Conservation (phyloP, 2,888 invertebrate genomes). For the Crioceris asparagi region DNA sequence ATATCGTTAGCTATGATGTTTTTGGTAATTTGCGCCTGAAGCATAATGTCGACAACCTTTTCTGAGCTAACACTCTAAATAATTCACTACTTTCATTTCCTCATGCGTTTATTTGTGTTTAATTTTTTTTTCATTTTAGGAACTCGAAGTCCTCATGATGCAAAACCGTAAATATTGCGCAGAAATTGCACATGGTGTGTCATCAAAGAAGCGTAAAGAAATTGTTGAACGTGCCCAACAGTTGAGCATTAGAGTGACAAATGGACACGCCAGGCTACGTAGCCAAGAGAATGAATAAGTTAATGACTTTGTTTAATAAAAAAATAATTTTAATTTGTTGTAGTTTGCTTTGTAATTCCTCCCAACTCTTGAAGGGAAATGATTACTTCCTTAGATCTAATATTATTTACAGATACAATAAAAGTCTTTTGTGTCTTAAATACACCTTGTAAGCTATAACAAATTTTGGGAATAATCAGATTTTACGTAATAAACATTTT, state of each 20-base stretch:
- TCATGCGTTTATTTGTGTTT: background rate
- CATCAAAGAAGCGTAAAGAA: conserved; percentile 91
- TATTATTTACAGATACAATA: no score
- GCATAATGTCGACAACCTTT: conserved; percentile 28
- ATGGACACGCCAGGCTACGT: conserved; percentile 90
- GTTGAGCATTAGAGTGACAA: conserved; percentile 89
- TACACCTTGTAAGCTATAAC: no score
- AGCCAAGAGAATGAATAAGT: conserved; percentile 97
- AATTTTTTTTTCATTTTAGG: conserved; percentile 42
- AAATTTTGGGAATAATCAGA: no score
- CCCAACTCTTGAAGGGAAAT: no score
- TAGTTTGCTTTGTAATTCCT: no score
- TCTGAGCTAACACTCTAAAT: conserved; percentile 9
- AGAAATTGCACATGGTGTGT: conserved; percentile 95
- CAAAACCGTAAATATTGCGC: conserved; percentile 96
- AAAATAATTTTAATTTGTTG: no score
- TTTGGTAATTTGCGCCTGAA: conserved; percentile 40
- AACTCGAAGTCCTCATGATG: conserved; percentile 97
- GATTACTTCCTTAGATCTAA: no score
- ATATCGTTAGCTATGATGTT: conserved; percentile 27
- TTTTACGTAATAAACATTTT: no score
- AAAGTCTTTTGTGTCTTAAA: no score
- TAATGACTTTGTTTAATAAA: conserved; percentile 24
- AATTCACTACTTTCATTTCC: no score
- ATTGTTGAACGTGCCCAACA: conserved; percentile 97